These are phyloP conservation scores for Oreotrochilus melanogaster DNA, from an alignment of 2,113 vertebrate species.

Conservation along the genomic window DNA sequence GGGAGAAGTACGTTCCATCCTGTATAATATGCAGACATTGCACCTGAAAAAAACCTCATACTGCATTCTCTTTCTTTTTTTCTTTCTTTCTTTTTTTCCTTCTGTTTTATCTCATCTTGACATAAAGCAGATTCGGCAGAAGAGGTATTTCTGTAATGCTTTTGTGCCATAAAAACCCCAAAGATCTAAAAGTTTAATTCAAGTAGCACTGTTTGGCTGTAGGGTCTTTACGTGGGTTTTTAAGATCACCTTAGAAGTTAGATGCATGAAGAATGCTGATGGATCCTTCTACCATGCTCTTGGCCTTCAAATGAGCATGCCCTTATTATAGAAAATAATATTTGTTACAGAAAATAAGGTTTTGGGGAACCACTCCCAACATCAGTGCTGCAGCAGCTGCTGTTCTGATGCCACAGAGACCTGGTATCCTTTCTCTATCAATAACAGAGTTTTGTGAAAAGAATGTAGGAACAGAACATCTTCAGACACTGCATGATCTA, in stretches of 20 bases:
- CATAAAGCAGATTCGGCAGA: background rate
- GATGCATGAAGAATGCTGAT: background rate
- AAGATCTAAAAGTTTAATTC: background rate
- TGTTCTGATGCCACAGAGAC: background rate
- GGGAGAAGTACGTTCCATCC: background rate
- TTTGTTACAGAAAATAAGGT: background rate
- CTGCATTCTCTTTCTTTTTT: background rate
- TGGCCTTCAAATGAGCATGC: background rate
- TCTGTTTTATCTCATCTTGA: background rate
- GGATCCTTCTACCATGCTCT: background rate
- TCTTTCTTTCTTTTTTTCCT: background rate
- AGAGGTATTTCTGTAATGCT: background rate
- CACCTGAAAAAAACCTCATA: slow-evolving; percentile 9
- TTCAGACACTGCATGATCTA: background rate
- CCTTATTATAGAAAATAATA: background rate
- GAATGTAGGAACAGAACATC: background rate
- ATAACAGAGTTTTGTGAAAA: background rate
- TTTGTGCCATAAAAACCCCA: background rate
- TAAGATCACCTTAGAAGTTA: background rate
- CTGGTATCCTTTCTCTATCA: background rate
- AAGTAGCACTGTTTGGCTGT: background rate
- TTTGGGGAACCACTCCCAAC: background rate
- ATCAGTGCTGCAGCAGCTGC: background rate
- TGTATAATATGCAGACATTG: background rate
- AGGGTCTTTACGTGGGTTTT: background rate